A percentile compares a stretch with the other conserved stretches of the same genome.
Evolutionary conservation across 2,888 invertebrate genomes (phyloP).

Genomic region (Kuschelorhynchus macadamiae): DNA sequence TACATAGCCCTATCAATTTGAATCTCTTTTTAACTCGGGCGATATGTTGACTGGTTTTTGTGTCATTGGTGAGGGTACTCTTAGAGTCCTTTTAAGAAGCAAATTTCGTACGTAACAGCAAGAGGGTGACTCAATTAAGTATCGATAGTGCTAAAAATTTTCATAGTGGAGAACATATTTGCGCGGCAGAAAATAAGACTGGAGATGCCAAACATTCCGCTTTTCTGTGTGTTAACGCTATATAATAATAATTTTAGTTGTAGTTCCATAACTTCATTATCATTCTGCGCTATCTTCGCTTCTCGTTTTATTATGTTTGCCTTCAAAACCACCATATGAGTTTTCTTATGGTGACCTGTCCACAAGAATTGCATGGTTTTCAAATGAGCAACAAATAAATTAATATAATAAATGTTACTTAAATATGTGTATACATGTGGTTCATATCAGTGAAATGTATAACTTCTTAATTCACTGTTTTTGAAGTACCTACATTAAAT

Average conservation of each 20-base stretch:
- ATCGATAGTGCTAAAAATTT: constrained; percentile 71
- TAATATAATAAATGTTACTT: too few species aligned
- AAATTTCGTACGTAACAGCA: constrained; percentile 67
- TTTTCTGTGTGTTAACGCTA: constrained; percentile 72
- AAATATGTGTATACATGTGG: too few species aligned
- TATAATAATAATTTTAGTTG: constrained; percentile 28
- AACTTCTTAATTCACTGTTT: too few species aligned
- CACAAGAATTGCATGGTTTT: too few species aligned
- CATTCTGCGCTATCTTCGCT: constrained; percentile 14
- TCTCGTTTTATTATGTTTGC: constrained; percentile 9
- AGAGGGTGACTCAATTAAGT: constrained; percentile 71
- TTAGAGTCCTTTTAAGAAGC: constrained; percentile 61
- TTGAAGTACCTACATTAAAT: too few species aligned
- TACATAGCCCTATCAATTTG: too few species aligned
- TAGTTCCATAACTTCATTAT: constrained; percentile 19
- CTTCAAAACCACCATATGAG: too few species aligned
- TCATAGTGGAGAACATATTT: constrained; percentile 72
- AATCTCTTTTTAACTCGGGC: too few species aligned
- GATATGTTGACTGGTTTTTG: constrained; percentile 76
- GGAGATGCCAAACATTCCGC: constrained; percentile 71
- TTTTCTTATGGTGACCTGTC: too few species aligned
- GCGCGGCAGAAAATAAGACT: constrained; percentile 70
- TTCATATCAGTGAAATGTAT: too few species aligned
- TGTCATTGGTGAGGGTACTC: constrained; percentile 68
- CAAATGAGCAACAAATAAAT: too few species aligned